phyloP scores from a whole-genome alignment of 2,113 vertebrate genomes.

The Parus major region DNA sequence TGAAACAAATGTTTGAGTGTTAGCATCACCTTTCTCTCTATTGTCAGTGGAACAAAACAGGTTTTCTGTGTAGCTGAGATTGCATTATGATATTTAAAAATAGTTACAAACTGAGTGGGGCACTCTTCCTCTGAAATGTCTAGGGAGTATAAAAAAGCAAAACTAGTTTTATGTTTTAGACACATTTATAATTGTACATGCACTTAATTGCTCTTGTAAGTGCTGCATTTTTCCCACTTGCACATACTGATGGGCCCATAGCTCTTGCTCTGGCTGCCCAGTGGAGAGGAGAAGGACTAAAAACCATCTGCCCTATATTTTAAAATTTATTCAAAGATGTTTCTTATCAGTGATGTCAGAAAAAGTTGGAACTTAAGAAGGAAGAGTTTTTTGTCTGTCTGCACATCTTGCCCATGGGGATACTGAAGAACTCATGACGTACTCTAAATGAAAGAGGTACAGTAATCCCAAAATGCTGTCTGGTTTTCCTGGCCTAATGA shows the following conservation, averaged over 20 bases:
- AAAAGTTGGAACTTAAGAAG: background rate
- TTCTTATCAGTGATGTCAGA: background rate
- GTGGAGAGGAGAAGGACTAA: background rate
- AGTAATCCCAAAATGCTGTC: background rate
- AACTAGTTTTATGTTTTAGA: background rate
- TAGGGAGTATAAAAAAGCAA: background rate
- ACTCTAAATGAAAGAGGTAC: background rate
- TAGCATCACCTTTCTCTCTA: background rate
- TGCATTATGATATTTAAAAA: background rate
- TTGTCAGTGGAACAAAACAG: background rate
- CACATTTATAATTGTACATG: conserved; percentile 26
- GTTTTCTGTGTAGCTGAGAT: background rate
- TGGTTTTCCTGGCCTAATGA: background rate
- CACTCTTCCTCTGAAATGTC: background rate
- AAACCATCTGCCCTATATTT: conserved; percentile 9
- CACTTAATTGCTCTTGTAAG: conserved; percentile 8
- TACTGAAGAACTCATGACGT: background rate
- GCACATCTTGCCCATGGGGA: background rate
- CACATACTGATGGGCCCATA: background rate
- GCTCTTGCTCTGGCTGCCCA: background rate
- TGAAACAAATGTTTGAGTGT: background rate
- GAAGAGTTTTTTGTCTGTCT: background rate
- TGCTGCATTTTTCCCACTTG: background rate
- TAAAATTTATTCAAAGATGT: background rate
- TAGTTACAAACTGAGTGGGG: background rate